Evolutionary conservation across 2,797 vertebrate species (phyloP).

Genomic region (Malurus leucopterus): DNA sequence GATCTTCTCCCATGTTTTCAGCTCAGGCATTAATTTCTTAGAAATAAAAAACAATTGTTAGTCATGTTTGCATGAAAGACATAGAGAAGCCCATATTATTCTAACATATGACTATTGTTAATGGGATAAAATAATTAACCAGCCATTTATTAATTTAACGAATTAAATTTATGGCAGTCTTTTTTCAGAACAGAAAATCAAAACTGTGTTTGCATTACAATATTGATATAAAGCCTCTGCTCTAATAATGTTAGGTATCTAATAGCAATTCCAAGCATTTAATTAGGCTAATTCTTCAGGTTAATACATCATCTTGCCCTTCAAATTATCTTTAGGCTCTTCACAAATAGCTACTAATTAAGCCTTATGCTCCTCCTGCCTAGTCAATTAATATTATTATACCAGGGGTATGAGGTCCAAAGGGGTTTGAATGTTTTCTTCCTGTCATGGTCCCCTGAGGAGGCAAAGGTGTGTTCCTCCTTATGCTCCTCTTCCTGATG

Average conservation of each 20-base stretch:
- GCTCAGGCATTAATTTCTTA: background rate
- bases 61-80: background rate
- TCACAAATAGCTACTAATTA: conserved; percentile 17
- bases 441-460: background rate
- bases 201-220: background rate
- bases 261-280: conserved; percentile 3
- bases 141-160: background rate
- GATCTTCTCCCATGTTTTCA: background rate
- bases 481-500: background rate
- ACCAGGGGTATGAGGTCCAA: background rate
- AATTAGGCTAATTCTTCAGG: conserved; percentile 6
- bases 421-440: background rate
- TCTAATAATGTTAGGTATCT: background rate
- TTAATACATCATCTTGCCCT: conserved; percentile 12
- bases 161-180: background rate
- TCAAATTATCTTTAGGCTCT: background rate
- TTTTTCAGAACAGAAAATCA: conserved; percentile 5
- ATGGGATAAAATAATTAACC: background rate
- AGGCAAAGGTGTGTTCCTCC: background rate
- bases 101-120: background rate
- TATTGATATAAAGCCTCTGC: background rate
- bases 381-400: background rate
- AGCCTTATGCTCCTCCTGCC: background rate
- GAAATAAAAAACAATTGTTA: background rate
- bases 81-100: background rate